Base-by-base conservation (phyloP, 2,797 vertebrate genomes). In the Mormyrus proboscirostris region DNA sequence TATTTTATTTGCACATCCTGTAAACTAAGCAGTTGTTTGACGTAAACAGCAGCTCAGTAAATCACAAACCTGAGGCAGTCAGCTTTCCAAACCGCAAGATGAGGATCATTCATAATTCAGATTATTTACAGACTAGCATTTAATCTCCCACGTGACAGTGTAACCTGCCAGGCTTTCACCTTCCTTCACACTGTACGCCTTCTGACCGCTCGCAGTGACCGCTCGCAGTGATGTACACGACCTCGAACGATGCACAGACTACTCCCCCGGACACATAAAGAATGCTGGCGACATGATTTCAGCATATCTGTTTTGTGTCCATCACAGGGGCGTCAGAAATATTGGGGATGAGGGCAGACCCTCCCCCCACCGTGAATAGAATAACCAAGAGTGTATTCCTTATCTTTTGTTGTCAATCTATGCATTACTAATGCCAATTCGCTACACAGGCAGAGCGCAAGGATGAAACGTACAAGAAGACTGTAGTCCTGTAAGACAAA, bases 81-180 rank as follows among this genome's bases (percentile, higher is more conserved):
- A 22, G n/a, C 44, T 50, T 51, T 33, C 33, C 44, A 85, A 85
- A 50, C 22, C 1, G 5, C 47, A 85, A 86, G 92, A 94, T 92
- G 89, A 92, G 93, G 10, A 91, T 92, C 91, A 92, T 92, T 84
- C 91, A 93, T 93, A 91, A 93, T 93, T 93, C 90, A 95, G 91
- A 89, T 91, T 91, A 93, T 94, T 93, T 93, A 92, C 89, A 90
- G 85, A 90, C 85, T 90, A 51, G 89, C 33, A 53, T 84, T 89
- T 92, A 86, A 62, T 85, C 55, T 85, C 14, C 38, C 16, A 65
- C 25, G 41, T 2, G 25, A 19, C 25, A 0, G 50, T 16, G 47
- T 50, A 33, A 49, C 10, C 44, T 25, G 44, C 83, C 2, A 29
- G 4, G 83, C 3, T 85, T 33, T 51, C n/a, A 49, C 22, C 83